Conservation (phyloP, 2,797 vertebrate species). For the Enteromius paludinosus region DNA sequence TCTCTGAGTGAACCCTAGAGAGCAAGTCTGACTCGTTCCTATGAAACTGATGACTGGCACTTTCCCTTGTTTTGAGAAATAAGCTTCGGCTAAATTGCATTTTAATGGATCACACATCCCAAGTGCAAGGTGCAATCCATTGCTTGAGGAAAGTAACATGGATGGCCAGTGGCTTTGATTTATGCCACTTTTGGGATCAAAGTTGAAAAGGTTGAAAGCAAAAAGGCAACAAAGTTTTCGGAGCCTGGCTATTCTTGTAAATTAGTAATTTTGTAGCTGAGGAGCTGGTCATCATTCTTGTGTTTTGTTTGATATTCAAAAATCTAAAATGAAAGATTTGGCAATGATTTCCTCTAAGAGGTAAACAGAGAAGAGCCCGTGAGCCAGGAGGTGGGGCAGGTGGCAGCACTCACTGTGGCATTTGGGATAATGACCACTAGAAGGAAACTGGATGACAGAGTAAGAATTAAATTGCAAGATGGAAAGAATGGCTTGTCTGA, state of each 20-base stretch:
- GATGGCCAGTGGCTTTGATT: slow-evolving; percentile 77
- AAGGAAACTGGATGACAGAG: not conserved
- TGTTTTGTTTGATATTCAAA: slow-evolving; percentile 20
- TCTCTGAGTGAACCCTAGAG: slow-evolving; percentile 75
- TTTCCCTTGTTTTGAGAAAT: slow-evolving; percentile 82
- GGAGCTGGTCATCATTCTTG: not conserved
- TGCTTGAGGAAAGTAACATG: slow-evolving; percentile 85
- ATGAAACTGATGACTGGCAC: slow-evolving; percentile 79
- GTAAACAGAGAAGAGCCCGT: slow-evolving; percentile 21
- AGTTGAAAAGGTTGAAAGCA: slow-evolving; percentile 68
- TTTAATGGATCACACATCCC: slow-evolving; percentile 85
- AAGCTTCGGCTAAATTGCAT: slow-evolving; percentile 88
- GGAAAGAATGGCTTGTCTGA: not conserved
- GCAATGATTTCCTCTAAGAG: slow-evolving; percentile 18
- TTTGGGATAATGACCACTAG: slow-evolving; percentile 36
- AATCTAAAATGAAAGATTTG: slow-evolving; percentile 44
- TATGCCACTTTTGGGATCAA: slow-evolving; percentile 66
- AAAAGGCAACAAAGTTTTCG: slow-evolving; percentile 66
- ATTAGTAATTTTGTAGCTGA: not conserved
- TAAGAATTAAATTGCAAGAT: not conserved
- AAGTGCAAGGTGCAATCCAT: slow-evolving; percentile 85
- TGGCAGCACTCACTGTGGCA: slow-evolving; percentile 15
- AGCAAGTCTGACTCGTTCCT: slow-evolving; percentile 69
- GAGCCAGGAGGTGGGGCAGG: slow-evolving; percentile 23
- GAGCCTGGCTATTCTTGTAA: slow-evolving; percentile 49